phyloP scores from a whole-genome alignment of 2,113 vertebrate species.

The Thamnaconus septentrionalis region DNA sequence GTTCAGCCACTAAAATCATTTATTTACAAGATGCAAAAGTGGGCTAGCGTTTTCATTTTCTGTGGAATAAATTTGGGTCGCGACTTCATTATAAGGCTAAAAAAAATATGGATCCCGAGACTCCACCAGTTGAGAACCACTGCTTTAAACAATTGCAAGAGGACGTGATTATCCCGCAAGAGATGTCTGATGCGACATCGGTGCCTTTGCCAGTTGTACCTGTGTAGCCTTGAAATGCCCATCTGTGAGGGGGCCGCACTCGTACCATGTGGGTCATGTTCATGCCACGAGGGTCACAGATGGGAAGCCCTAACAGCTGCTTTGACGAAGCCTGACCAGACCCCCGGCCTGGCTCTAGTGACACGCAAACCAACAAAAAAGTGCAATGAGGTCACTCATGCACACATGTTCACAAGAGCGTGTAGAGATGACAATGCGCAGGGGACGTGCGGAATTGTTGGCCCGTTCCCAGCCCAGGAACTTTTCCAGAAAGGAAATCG shows the following conservation, averaged over 20 bases:
- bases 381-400: constrained; percentile 5
- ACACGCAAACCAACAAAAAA: constrained; percentile 11
- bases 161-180: too few species aligned
- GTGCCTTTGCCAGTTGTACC: background rate
- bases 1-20: too few species aligned
- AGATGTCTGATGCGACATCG: background rate
- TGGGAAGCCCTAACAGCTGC: constrained; percentile 21
- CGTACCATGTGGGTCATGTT: constrained; percentile 14
- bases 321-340: background rate
- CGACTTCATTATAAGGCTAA: too few species aligned
- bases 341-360: background rate
- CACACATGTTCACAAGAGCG: background rate
- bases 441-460: background rate
- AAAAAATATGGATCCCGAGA: too few species aligned
- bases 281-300: constrained; percentile 21
- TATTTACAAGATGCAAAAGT: too few species aligned
- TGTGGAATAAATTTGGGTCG: too few species aligned
- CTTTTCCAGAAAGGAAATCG: background rate
- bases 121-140: too few species aligned
- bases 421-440: constrained; percentile 16
- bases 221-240: constrained; percentile 14
- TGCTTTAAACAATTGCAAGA: too few species aligned
- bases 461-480: background rate
- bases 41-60: too few species aligned
- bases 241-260: constrained; percentile 23